Base-by-base conservation (phyloP, 2,113 vertebrate species). In the Arvicanthis niloticus region DNA sequence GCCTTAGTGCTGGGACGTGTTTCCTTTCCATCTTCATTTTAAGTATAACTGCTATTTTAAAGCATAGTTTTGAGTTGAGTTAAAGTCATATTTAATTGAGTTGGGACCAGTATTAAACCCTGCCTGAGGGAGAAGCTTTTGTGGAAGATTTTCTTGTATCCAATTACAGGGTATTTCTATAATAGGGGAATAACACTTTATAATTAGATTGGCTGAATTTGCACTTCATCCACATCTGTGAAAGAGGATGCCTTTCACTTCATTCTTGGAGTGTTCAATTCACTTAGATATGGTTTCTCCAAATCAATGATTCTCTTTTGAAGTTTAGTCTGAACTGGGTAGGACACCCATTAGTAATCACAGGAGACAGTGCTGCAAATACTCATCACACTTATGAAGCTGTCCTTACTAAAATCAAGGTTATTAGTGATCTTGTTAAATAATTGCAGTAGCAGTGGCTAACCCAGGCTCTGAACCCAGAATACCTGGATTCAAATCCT, bases 81-180 rank as follows among this genome's bases (percentile, higher is more conserved):
- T n/a, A n/a, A n/a, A n/a, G n/a, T 93, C 70, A 51, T 85, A 93
- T 95, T 95, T 96, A 96, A 91, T 96, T 93, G 91, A 81, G 58
- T 21, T 96, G 81, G 51, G 81, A 58, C 72, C 40, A 94, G 24
- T 77, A 86, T 24, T 97, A 97, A 93, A 90, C 13, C 67, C 78
- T 93, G 77, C 95, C 88, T 67, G 58, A 90, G 89, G 91, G 67
- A 81, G 31, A 91, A 95, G 60, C 45, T 91, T 95, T 97, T 29
- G 81, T 42, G 84, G 67, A 93, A 34, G 76, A 87, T 92, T 96
- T 96, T 97, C 81, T 93, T 56, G 48, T 96, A 88, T 65, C 67
- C 85, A 95, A 21, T 94, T 93, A 91, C 51, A 92, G 88, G 58
- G 21, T 53, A 93, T 95, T 96, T 89, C 81, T 26, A 73, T 91